These are phyloP conservation scores for Mandrillus leucophaeus DNA, from an alignment of 2,113 vertebrate genomes.

Conservation along the genomic window DNA sequence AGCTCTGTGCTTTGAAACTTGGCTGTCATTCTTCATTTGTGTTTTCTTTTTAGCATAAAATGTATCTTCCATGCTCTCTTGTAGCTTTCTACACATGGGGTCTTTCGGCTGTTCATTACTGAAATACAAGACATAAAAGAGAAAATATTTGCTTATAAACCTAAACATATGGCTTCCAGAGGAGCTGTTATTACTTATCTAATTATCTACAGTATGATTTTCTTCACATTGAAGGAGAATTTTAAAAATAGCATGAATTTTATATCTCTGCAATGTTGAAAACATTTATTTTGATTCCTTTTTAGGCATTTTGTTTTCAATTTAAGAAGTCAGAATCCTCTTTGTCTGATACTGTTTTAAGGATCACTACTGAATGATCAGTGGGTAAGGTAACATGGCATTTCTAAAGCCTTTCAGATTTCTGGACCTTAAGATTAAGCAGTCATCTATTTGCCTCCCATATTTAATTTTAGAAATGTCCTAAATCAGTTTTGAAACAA, in stretches of 20 bases:
- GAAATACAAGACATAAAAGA: slow-evolving; percentile 7
- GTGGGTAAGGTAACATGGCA: not conserved
- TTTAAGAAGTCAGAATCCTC: not conserved
- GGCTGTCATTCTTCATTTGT: slow-evolving; percentile 17
- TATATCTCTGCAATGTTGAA: not conserved
- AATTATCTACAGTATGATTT: slow-evolving; percentile 57
- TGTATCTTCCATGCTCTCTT: not conserved
- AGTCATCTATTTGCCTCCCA: not conserved
- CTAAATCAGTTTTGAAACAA: not conserved
- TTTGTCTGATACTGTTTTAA: not conserved
- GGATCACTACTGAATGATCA: not conserved
- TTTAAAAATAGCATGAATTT: slow-evolving; percentile 45
- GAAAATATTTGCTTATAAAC: slow-evolving; percentile 51
- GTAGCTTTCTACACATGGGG: not conserved
- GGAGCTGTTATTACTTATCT: slow-evolving; percentile 48
- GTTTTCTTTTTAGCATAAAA: slow-evolving; percentile 48
- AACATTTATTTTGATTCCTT: not conserved
- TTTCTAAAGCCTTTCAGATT: not conserved
- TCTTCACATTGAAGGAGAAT: slow-evolving; percentile 33
- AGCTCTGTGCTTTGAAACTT: not conserved
- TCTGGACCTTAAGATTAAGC: not conserved
- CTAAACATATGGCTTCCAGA: slow-evolving; percentile 43
- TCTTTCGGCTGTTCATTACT: not conserved
- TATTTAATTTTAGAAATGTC: not conserved
- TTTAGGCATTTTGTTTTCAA: not conserved